Evolutionary conservation across 1,140 invertebrate genomes (phyloP).

Genomic region (Mactra quadrangularis): DNA sequence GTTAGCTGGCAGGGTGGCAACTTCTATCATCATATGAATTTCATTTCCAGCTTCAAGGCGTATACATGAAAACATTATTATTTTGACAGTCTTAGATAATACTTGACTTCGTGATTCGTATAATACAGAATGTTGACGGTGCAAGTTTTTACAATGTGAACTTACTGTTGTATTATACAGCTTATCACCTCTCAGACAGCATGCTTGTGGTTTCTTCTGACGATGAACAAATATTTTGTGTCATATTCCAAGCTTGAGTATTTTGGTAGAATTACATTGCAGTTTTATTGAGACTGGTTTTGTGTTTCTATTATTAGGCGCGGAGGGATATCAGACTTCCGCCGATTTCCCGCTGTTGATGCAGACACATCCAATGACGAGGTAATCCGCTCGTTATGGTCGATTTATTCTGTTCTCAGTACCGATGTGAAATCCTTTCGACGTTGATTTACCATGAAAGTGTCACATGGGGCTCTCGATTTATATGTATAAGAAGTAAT

Average conservation of each 20-base stretch:
- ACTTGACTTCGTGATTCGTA: not conserved
- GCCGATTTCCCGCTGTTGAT: conserved; percentile 6
- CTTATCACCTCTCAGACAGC: too few relatives aligned
- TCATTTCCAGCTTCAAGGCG: not conserved
- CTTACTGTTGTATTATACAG: too few relatives aligned
- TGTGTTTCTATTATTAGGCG: not conserved
- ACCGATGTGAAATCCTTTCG: not conserved
- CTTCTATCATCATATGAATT: not conserved
- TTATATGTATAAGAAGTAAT: not conserved
- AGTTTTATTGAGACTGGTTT: not conserved
- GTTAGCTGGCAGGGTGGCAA: not conserved
- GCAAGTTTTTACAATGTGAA: too few relatives aligned
- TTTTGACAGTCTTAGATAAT: not conserved
- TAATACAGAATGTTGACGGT: too few relatives aligned
- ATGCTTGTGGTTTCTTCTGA: not conserved
- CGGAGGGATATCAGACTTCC: conserved; percentile 27
- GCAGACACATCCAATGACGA: conserved; percentile 15
- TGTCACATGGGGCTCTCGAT: conserved; percentile 19
- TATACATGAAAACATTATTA: not conserved
- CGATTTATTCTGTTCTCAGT: conserved; percentile 3
- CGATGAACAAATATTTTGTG: not conserved
- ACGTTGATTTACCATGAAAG: conserved; percentile 34
- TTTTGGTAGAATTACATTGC: not conserved
- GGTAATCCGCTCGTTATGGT: not conserved
- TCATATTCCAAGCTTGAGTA: too few relatives aligned